Evolutionary conservation across 2,797 vertebrate species (phyloP).

Genomic region (Pachyuromys duprasi): DNA sequence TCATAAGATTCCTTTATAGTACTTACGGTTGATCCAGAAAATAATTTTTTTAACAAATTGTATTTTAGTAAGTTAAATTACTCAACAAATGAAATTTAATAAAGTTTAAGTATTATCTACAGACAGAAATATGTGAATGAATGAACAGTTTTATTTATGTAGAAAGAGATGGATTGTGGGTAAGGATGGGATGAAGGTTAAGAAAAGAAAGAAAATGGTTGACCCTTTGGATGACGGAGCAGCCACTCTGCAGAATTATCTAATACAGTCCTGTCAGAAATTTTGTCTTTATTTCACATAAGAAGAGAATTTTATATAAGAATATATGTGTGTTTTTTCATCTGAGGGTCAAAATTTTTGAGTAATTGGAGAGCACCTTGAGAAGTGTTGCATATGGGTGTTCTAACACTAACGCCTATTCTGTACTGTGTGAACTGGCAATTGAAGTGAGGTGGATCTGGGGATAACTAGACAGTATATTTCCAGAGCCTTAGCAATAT

Average conservation of each 20-base stretch:
- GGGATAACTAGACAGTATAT: background rate
- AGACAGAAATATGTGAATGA: background rate
- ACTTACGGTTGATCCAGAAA: background rate
- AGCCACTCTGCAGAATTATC: background rate
- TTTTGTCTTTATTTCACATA: constrained; percentile 37
- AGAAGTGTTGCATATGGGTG: constrained; percentile 4
- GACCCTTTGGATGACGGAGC: background rate
- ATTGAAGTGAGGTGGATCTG: background rate
- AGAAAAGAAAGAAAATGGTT: constrained; percentile 10
- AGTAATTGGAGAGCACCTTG: constrained; percentile 24
- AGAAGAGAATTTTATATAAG: constrained; percentile 31
- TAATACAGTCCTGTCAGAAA: background rate
- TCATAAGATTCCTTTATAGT: background rate
- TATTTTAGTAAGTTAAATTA: constrained; percentile 15
- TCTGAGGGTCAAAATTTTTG: background rate
- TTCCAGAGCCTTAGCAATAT: constrained; percentile 25
- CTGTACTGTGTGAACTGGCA: background rate
- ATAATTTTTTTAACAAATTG: constrained; percentile 51
- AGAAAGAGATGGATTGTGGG: background rate
- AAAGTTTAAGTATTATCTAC: background rate
- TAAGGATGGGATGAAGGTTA: background rate
- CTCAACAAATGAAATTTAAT: constrained; percentile 31
- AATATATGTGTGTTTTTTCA: constrained; percentile 38
- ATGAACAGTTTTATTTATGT: background rate
- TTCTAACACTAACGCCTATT: background rate